Evolutionary conservation across 2,797 vertebrate genomes (phyloP), one percentile per base, ranked within the genome.

Genomic region (Schizothorax lantsangensis): DNA sequence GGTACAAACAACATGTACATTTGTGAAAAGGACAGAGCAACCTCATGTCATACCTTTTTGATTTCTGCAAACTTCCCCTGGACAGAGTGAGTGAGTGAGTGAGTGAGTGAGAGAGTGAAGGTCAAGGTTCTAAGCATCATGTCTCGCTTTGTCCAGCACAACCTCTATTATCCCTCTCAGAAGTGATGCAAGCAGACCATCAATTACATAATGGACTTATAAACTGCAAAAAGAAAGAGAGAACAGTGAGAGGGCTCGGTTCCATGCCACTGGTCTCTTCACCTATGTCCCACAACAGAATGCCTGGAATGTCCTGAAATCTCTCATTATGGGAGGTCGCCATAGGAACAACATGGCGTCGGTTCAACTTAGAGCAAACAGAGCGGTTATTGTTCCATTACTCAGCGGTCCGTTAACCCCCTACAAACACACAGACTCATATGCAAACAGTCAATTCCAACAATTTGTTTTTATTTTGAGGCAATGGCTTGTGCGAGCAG

Each of bases 361-460:
- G 54, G 79, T 90, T 84, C 72, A 73, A 82, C 89, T 88, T 33
- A 89, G 88, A 83, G 77, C 77, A 86, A 91, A 95, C 93, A 95
- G 88, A 91, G 92, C 88, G 12, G 77, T 89, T 85, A 92, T 94
- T 95, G 95, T 96, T 93, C 85, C 72, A 64, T 40, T 89, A 93
- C 89, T 90, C 90, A 88, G 78, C 45, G 84, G 90, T 91, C 89
- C 89, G 23, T 73, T 89, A 83, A 86, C 89, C 90, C 89, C 91
- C 91, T 86, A 84, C 91, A 83, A 86, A 78, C 59, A 66, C 71
- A 38, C 83, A 86, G 79, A 84, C 69, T 59, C 73, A 81, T 23
- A 83, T 54, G 80, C 75, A 74, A 77, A 85, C 75, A 86, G 90
- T 88, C 82, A 90, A 90, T 87, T 88, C 88, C 92, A 90, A 90